Evolutionary conservation across 1,140 invertebrate species (phyloP).

Genomic region (Drosophila tropicalis): DNA sequence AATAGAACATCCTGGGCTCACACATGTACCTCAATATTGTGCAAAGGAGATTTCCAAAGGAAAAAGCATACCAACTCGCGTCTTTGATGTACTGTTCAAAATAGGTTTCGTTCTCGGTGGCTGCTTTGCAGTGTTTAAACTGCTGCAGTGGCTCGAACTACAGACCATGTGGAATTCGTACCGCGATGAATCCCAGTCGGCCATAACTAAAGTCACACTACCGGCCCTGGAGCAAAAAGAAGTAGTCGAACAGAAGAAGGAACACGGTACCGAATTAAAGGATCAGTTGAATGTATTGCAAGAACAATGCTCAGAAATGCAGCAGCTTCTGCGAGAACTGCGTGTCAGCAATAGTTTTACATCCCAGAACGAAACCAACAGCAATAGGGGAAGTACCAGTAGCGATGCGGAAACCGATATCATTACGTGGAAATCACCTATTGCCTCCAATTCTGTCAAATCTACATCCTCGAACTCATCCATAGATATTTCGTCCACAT

Average conservation of each 20-base stretch:
- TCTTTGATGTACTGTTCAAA: slow-evolving; percentile 32
- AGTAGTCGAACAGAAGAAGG: neutral
- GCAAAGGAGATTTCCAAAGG: neutral
- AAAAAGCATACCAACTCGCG: neutral
- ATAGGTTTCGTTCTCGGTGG: slow-evolving; percentile 40
- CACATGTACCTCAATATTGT: slow-evolving; percentile 14
- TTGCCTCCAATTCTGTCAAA: neutral
- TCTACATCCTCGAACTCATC: slow-evolving; percentile 2
- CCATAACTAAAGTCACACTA: neutral
- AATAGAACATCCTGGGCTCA: slow-evolving; percentile 30
- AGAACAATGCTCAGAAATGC: slow-evolving; percentile 42
- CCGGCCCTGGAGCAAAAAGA: neutral
- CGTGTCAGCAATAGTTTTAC: slow-evolving; percentile 17
- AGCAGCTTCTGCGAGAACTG: slow-evolving; percentile 49
- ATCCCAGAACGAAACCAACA: neutral
- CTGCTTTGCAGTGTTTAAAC: slow-evolving; percentile 31
- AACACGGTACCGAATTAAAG: slow-evolving; percentile 23
- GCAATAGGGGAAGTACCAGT: neutral
- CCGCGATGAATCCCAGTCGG: neutral
- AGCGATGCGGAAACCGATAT: neutral
- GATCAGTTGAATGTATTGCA: slow-evolving; percentile 48
- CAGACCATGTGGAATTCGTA: slow-evolving; percentile 12
- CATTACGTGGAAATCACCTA: slow-evolving; percentile 3
- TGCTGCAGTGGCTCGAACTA: slow-evolving; percentile 36
- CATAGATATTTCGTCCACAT: neutral